These are phyloP conservation scores for Andrena bucephala DNA, from an alignment of 2,888 invertebrate species.

Conservation along the genomic window DNA sequence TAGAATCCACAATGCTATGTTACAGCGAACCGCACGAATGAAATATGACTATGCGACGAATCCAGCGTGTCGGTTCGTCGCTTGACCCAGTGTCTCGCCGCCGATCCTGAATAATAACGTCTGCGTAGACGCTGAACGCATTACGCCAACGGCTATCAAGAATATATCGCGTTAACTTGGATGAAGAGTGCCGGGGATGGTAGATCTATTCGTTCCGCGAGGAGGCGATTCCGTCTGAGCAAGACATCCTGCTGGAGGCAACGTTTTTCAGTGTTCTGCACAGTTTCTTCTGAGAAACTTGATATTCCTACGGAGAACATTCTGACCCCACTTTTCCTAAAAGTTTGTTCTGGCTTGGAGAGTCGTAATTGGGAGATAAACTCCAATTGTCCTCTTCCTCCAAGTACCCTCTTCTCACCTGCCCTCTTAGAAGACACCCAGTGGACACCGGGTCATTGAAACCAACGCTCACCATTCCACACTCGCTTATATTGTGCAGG, in stretches of 20 bases:
- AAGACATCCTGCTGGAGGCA: not conserved
- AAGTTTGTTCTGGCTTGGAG: too few relatives aligned
- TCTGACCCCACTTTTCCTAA: too few relatives aligned
- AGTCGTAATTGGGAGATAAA: too few relatives aligned
- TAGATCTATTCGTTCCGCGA: slow-evolving; percentile 26
- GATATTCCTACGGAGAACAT: too few relatives aligned
- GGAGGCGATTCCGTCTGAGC: not conserved
- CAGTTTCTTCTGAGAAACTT: too few relatives aligned
- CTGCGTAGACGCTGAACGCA: slow-evolving; percentile 21
- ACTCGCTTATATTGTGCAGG: too few relatives aligned
- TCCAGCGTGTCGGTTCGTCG: slow-evolving; percentile 29
- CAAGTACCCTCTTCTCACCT: too few relatives aligned
- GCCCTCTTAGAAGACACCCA: too few relatives aligned
- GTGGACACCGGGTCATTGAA: too few relatives aligned
- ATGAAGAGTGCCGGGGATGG: slow-evolving; percentile 2
- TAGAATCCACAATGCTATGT: slow-evolving; percentile 29
- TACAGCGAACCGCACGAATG: slow-evolving; percentile 43
- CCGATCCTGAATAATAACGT: slow-evolving; percentile 54
- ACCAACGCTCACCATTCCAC: too few relatives aligned
- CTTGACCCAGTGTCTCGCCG: slow-evolving; percentile 51
- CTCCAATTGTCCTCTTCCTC: too few relatives aligned
- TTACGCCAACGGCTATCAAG: slow-evolving; percentile 15
- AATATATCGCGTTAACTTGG: slow-evolving; percentile 8
- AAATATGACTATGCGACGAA: slow-evolving; percentile 44
- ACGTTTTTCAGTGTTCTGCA: not conserved